phyloP scores from a whole-genome alignment of 2,113 vertebrate species.

The Chlamydotis undulata region DNA sequence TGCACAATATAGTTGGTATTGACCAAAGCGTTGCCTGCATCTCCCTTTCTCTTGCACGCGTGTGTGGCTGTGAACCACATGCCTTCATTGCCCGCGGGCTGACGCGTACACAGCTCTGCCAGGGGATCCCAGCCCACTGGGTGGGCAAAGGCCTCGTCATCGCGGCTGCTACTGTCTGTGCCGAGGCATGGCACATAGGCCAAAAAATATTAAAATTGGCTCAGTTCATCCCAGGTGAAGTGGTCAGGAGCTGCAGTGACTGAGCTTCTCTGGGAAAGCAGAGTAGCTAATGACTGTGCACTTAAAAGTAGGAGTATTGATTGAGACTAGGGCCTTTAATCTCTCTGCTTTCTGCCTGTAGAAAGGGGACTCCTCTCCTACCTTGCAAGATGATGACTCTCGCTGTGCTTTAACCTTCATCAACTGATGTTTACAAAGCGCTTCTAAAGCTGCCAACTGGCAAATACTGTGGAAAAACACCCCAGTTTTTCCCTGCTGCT shows the following conservation, averaged over 20 bases:
- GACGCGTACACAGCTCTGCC: rapidly evolving
- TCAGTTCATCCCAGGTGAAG: neutral
- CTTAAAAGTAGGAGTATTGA: neutral
- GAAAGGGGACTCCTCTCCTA: neutral
- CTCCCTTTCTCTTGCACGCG: rapidly evolving
- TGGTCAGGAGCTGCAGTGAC: neutral
- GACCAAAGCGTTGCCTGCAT: rapidly evolving
- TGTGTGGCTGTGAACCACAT: rapidly evolving
- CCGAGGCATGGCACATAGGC: rapidly evolving
- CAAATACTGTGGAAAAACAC: neutral
- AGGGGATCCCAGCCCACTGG: rapidly evolving
- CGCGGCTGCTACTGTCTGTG: rapidly evolving
- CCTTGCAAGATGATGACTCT: neutral
- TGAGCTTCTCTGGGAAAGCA: neutral
- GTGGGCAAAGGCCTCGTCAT: rapidly evolving
- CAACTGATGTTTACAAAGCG: neutral
- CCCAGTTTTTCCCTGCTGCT: neutral
- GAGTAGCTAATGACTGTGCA: neutral
- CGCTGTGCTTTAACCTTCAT: neutral
- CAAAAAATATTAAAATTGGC: neutral
- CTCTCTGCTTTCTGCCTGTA: neutral
- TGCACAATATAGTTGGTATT: rapidly evolving
- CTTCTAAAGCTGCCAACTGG: neutral
- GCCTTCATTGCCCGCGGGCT: neutral
- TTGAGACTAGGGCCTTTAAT: neutral